These are phyloP conservation scores for Aromia moschata DNA, from an alignment of 2,888 invertebrate species.

Conservation along the genomic window DNA sequence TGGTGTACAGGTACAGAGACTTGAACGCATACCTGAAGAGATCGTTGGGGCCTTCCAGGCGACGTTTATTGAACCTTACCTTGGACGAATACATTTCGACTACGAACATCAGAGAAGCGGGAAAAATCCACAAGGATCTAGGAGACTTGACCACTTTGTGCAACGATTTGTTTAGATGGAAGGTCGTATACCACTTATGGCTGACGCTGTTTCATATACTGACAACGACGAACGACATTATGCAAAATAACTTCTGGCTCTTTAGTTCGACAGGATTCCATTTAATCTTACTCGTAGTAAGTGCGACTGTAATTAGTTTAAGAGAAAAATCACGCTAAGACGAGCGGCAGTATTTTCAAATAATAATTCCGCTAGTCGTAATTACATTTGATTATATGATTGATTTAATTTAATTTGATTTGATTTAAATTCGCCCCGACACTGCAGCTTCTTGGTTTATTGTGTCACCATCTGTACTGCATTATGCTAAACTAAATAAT, in stretches of 20 bases:
- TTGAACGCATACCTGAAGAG: background rate
- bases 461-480: too few species aligned
- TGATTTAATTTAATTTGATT: too few species aligned
- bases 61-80: too few species aligned
- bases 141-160: background rate
- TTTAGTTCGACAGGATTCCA: background rate
- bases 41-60: background rate
- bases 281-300: background rate
- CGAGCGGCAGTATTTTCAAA: background rate
- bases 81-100: background rate
- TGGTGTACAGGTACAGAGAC: background rate
- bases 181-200: background rate
- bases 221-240: background rate
- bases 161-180: conserved; percentile 5
- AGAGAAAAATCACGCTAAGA: too few species aligned
- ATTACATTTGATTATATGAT: too few species aligned
- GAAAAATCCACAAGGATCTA: background rate
- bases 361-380: background rate
- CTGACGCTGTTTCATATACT: background rate
- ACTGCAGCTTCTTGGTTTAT: too few species aligned
- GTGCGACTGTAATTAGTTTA: too few species aligned
- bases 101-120: background rate
- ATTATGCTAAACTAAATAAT: too few species aligned
- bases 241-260: background rate
- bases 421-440: too few species aligned